Conservation (phyloP, 2,888 invertebrate species). For the Diaphora mendica region DNA sequence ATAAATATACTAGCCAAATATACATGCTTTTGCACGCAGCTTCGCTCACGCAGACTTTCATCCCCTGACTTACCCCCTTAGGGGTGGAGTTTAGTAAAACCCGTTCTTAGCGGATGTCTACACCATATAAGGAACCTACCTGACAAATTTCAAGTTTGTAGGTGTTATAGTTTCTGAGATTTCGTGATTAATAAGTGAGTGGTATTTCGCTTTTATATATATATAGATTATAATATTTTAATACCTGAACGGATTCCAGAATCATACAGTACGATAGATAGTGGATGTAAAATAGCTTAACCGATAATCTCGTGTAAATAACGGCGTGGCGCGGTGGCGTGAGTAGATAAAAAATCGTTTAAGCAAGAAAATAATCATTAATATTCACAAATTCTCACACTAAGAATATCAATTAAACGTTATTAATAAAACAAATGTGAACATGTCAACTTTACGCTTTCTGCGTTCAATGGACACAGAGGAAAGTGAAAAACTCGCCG, state of each 20-base stretch:
- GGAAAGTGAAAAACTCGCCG: slow-evolving; percentile 80
- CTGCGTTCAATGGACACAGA: slow-evolving; percentile 64
- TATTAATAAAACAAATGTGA: slow-evolving; percentile 27
- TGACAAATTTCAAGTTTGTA: too few species aligned
- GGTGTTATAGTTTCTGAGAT: too few species aligned
- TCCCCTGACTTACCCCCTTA: too few species aligned
- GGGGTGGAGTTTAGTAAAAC: too few species aligned
- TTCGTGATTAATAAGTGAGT: too few species aligned
- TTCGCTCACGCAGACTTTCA: too few species aligned
- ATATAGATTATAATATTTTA: neutral
- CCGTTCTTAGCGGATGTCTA: too few species aligned
- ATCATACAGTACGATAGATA: neutral
- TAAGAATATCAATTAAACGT: slow-evolving; percentile 14
- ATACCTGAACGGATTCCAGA: neutral
- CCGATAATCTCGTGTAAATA: neutral
- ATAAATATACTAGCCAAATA: too few species aligned
- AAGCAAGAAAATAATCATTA: slow-evolving; percentile 10
- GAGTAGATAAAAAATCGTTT: neutral
- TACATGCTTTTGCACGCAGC: too few species aligned
- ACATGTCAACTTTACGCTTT: slow-evolving; percentile 77
- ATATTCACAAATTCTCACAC: slow-evolving; percentile 17
- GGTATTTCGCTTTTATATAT: too few species aligned
- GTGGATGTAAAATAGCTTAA: neutral
- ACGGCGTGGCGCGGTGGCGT: too few species aligned
- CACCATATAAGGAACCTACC: too few species aligned